Base-by-base conservation (phyloP, 2,888 invertebrate species). In the Sphaeridia pumilis region DNA sequence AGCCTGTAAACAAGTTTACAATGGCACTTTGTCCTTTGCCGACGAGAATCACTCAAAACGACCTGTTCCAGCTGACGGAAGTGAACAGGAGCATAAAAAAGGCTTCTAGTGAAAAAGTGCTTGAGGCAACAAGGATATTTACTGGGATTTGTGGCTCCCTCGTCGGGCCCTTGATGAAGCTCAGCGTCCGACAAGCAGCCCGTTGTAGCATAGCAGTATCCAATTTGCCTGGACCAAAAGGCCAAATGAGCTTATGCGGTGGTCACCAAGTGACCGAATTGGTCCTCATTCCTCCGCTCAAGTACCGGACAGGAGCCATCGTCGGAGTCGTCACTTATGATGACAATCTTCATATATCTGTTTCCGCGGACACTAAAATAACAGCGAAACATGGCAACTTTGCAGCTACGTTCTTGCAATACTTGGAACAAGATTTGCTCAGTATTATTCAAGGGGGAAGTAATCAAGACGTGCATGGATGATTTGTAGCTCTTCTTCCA, bases 291-390 rank as follows among this genome's bases (percentile, higher is more conserved):
- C 57, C 61, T 14, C 61, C 61, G 26, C 56, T 58, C 42, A 59
- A 59, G 35, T 55, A 52, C 44, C 54, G 57, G 21, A 61, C 61
- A 7, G 58, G 53, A n/a, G 55, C 59, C 35, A 59, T 58, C 21
- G 51, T 61, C 2, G 61, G 59, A 17, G 47, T 61, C 31, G 52
- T 61, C 36, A 59, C 59, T 34, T 61, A 61, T 49, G 55, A 54
- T 27, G 59, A 58, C 17, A 52, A 56, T 17, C 54, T 61, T 17
- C 56, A 48, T 21, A 46, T 61, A 44, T 54, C 58, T 2, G 48
- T 61, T 35, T 47, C 59, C 12, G 59, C 58, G 27, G 61, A 61
- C 46, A 52, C 55, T 3, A 56, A 49, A 1, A 41, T 59, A 5
- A 46, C 25, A 12, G 49, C 50, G 24, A 57, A 57, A 47, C 53